Evolutionary conservation across 2,888 invertebrate genomes (phyloP).

Genomic region (Drosophila atripex): DNA sequence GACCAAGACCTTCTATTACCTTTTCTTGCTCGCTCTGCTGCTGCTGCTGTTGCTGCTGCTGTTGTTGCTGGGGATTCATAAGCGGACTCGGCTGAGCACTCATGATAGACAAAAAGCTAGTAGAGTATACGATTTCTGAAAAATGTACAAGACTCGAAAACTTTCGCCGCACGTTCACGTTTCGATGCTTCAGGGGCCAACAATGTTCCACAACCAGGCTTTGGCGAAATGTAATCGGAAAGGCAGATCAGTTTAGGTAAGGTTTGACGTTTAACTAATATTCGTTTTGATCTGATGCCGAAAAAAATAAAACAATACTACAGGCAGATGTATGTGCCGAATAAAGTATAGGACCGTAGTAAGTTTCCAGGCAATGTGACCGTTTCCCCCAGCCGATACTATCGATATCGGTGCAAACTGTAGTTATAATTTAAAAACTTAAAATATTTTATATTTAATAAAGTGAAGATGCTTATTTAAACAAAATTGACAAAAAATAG

Average conservation of each 20-base stretch:
- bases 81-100: constrained; percentile 91
- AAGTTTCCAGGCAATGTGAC: constrained; percentile 5
- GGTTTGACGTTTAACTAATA: background rate
- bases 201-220: background rate
- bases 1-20: constrained; percentile 50
- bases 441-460: background rate
- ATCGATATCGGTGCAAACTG: background rate
- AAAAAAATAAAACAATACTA: constrained; percentile 3
- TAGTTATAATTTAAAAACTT: too few relatives aligned
- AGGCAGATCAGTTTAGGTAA: background rate
- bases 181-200: background rate
- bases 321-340: constrained; percentile 2
- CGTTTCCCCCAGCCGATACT: background rate
- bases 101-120: constrained; percentile 84
- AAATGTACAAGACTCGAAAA: background rate
- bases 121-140: background rate
- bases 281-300: background rate
- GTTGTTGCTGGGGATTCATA: constrained; percentile 85
- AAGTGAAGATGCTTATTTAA: background rate
- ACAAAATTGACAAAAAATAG: background rate
- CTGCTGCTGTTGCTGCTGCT: constrained; percentile 80
- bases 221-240: background rate
- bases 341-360: background rate
- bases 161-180: background rate
- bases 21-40: constrained; percentile 85